Conservation (phyloP, 1,140 invertebrate genomes). For the Leptopilina boulardi region DNA sequence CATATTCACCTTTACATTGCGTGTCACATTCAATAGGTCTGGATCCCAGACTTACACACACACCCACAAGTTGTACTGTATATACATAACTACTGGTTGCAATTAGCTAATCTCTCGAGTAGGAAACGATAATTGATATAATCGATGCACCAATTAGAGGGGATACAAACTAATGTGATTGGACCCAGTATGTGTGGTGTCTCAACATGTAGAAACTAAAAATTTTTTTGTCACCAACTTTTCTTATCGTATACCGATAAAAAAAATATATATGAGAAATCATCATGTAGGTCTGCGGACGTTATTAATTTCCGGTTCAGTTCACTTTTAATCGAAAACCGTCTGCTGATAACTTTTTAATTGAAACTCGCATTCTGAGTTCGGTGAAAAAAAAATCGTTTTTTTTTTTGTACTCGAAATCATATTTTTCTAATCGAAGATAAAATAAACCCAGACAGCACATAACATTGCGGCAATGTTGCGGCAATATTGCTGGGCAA, state of each 20-base stretch:
- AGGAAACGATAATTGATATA: slow-evolving; percentile 69
- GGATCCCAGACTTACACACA: slow-evolving; percentile 38
- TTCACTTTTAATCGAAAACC: not conserved
- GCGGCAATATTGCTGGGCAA: no score
- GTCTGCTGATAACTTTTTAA: slow-evolving; percentile 25
- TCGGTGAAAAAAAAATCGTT: no score
- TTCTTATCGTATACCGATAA: not conserved
- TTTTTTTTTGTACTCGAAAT: no score
- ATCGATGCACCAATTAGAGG: slow-evolving; percentile 68
- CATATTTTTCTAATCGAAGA: no score
- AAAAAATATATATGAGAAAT: not conserved
- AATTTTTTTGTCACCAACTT: not conserved
- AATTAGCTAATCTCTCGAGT: slow-evolving; percentile 69
- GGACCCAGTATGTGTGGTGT: slow-evolving; percentile 18
- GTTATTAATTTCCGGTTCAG: not conserved
- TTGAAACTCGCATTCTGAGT: not conserved
- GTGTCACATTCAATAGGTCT: slow-evolving; percentile 58
- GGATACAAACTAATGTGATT: slow-evolving; percentile 65
- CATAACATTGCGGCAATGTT: no score
- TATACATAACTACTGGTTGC: slow-evolving; percentile 42
- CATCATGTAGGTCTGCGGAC: not conserved
- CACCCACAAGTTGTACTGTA: slow-evolving; percentile 39
- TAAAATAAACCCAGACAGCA: no score
- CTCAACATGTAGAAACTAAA: not conserved
- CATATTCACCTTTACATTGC: slow-evolving; percentile 34